These are phyloP conservation scores for Penaeus monodon DNA, from an alignment of 2,888 invertebrate genomes.

Conservation along the genomic window DNA sequence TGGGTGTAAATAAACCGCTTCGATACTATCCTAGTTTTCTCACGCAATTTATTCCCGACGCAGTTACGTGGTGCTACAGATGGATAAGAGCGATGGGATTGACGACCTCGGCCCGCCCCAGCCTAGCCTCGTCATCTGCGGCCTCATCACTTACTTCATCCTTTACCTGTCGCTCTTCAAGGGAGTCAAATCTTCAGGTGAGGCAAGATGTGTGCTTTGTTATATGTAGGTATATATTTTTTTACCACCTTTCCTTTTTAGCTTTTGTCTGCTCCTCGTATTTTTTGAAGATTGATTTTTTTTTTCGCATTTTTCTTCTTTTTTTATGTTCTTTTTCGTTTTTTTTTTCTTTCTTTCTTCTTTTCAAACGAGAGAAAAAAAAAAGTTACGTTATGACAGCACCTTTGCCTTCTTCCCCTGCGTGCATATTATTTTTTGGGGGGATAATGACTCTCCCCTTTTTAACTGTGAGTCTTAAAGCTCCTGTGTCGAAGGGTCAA, in stretches of 20 bases:
- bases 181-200: conserved; percentile 85
- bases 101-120: conserved; percentile 83
- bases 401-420: no score
- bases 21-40: background rate
- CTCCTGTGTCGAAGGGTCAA: no score
- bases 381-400: no score
- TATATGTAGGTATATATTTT: background rate
- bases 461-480: no score
- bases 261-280: background rate
- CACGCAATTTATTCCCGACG: background rate
- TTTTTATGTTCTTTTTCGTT: no score
- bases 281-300: background rate
- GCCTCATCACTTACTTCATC: conserved; percentile 80
- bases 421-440: no score
- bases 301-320: conserved; percentile 27
- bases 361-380: background rate
- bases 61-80: conserved; percentile 83
- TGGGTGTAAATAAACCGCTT: no score
- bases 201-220: conserved; percentile 62
- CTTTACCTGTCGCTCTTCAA: conserved; percentile 86
- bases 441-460: no score
- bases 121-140: conserved; percentile 81
- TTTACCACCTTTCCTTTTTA: background rate
- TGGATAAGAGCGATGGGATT: conserved; percentile 81
- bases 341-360: conserved; percentile 23